Percentiles rank a stretch among this genome's conserved stretches.
These are phyloP conservation scores for Lepidurus packardi DNA, from an alignment of 1,140 invertebrate genomes.

Conservation along the genomic window DNA sequence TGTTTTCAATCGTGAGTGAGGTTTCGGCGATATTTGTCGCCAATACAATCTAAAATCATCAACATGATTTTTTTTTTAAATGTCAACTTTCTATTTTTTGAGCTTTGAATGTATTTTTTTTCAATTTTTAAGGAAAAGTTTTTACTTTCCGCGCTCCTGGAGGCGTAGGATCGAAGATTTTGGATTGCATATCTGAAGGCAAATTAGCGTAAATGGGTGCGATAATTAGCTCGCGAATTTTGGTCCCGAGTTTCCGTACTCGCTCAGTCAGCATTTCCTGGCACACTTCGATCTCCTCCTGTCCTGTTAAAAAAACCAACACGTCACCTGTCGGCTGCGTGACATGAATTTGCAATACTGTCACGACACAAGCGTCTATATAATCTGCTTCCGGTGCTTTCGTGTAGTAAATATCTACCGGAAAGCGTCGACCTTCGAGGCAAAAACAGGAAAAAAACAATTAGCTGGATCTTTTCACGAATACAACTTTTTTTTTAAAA, in stretches of 20 bases:
- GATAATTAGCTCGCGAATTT: conserved; percentile 88
- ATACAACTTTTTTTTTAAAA: not conserved
- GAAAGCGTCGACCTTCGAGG: conserved; percentile 56
- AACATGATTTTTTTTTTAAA: too few species aligned
- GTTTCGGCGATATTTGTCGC: conserved; percentile 99
- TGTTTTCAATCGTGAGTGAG: conserved; percentile 97
- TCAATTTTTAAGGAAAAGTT: not conserved
- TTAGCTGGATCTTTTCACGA: conserved; percentile 23
- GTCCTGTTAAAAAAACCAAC: conserved; percentile 91
- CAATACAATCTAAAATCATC: conserved; percentile 66
- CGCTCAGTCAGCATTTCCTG: conserved; percentile 88
- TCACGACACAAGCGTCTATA: conserved; percentile 93
- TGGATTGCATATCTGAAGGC: conserved; percentile 97
- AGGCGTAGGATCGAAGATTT: conserved; percentile 95
- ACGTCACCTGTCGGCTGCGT: conserved; percentile 93
- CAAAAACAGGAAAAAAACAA: conserved; percentile 27
- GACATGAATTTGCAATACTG: conserved; percentile 94
- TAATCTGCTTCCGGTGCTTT: conserved; percentile 99
- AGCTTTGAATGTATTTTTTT: too few species aligned
- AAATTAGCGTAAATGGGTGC: conserved; percentile 97
- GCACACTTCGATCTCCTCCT: conserved; percentile 93
- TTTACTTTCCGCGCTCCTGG: conserved; percentile 76
- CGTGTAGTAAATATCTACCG: conserved; percentile 96
- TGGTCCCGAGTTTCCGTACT: conserved; percentile 79
- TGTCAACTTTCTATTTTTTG: too few species aligned